Evolutionary conservation across 2,113 vertebrate genomes (phyloP).

Genomic region (Leptobrachium ailaonicum): DNA sequence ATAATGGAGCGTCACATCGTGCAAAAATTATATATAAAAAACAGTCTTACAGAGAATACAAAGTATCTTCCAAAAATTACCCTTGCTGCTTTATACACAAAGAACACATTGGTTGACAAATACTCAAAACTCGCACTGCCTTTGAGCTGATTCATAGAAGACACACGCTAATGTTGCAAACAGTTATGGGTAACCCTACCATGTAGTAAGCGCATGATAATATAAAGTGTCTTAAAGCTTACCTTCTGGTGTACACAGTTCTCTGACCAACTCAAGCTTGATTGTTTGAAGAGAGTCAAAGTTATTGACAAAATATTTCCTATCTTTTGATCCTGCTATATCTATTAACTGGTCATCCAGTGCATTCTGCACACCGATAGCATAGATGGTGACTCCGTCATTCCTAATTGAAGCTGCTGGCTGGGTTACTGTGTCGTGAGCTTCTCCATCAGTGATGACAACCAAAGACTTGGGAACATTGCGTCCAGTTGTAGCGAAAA

Average conservation of each 20-base stretch:
- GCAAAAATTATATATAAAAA: too few relatives aligned
- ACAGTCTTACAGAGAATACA: too few relatives aligned
- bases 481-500: constrained; percentile 60
- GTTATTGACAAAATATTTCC: constrained; percentile 71
- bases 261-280: constrained; percentile 70
- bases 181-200: background rate
- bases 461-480: constrained; percentile 70
- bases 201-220: background rate
- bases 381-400: constrained; percentile 67
- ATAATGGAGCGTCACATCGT: too few relatives aligned
- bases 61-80: too few relatives aligned
- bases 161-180: background rate
- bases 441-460: constrained; percentile 77
- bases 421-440: constrained; percentile 65
- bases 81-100: too few relatives aligned
- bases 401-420: constrained; percentile 65
- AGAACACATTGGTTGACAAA: too few relatives aligned
- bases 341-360: constrained; percentile 59
- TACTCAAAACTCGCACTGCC: too few relatives aligned
- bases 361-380: constrained; percentile 74
- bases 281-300: constrained; percentile 75
- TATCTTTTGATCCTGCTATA: constrained; percentile 66
- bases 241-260: constrained; percentile 78
- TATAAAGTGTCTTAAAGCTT: constrained; percentile 48
- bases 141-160: too few relatives aligned